Percentiles rank a stretch among this genome's conserved stretches.
These are phyloP conservation scores for Scelioninae gen. 1 DNA, from an alignment of 2,888 invertebrate genomes.

Conservation along the genomic window DNA sequence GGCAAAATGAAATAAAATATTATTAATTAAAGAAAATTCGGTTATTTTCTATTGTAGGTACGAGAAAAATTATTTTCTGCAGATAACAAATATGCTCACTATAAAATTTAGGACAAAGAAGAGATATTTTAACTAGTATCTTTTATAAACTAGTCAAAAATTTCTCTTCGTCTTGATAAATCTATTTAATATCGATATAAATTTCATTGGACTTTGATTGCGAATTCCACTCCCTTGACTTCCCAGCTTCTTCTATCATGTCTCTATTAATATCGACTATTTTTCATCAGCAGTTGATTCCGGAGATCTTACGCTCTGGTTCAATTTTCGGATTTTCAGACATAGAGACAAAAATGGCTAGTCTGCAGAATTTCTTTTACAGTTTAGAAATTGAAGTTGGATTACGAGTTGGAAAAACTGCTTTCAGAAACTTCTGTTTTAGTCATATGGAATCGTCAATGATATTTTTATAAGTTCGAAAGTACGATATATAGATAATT, in stretches of 20 bases:
- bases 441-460: neutral
- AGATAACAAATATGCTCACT: no score
- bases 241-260: constrained; percentile 44
- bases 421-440: neutral
- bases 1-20: no score
- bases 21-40: no score
- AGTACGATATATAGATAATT: no score
- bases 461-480: neutral
- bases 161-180: no score
- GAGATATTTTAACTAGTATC: no score
- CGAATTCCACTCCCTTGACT: constrained; percentile 70
- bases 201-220: constrained; percentile 78
- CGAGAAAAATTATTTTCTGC: no score
- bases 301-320: constrained; percentile 22
- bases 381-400: neutral
- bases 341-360: neutral
- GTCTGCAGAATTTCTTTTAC: neutral
- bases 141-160: no score
- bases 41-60: no score
- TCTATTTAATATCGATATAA: no score
- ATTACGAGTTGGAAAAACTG: neutral
- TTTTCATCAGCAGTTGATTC: constrained; percentile 61
- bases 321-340: constrained; percentile 38
- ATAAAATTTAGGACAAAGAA: no score
- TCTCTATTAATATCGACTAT: constrained; percentile 58